phyloP scores from a whole-genome alignment of 2,888 invertebrate genomes.

The Syrphus vitripennis region DNA sequence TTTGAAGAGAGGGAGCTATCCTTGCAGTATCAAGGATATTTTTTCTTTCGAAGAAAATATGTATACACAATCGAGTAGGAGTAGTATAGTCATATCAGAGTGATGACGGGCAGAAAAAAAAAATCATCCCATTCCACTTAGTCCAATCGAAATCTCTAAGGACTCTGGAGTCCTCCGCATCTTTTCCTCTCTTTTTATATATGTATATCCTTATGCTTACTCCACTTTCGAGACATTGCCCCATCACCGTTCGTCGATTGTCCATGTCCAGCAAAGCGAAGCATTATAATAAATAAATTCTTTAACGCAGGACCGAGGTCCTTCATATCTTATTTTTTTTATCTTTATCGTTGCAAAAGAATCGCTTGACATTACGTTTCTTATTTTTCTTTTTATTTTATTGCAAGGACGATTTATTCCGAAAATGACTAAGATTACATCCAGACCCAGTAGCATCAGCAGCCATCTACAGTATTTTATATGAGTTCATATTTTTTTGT shows the following conservation, averaged over 20 bases:
- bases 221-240: background rate
- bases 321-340: constrained; percentile 57
- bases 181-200: no score
- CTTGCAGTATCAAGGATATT: constrained; percentile 43
- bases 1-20: background rate
- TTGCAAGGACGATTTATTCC: constrained; percentile 67
- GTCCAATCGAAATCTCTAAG: constrained; percentile 38
- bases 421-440: constrained; percentile 58
- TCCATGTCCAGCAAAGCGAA: constrained; percentile 10
- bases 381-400: constrained; percentile 39
- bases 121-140: constrained; percentile 34
- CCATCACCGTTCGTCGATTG: background rate
- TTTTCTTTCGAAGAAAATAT: constrained; percentile 59
- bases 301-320: constrained; percentile 39
- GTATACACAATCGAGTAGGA: constrained; percentile 17
- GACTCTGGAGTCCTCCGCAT: background rate
- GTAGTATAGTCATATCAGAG: background rate
- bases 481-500: constrained; percentile 29
- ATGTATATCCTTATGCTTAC: background rate
- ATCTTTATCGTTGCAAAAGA: constrained; percentile 64
- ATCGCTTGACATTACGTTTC: constrained; percentile 65
- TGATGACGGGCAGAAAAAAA: background rate
- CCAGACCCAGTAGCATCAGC: background rate
- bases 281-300: constrained; percentile 68
- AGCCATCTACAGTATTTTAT: background rate